Evolutionary conservation across 2,113 vertebrate species (phyloP).

Genomic region (Ameiurus melas): DNA sequence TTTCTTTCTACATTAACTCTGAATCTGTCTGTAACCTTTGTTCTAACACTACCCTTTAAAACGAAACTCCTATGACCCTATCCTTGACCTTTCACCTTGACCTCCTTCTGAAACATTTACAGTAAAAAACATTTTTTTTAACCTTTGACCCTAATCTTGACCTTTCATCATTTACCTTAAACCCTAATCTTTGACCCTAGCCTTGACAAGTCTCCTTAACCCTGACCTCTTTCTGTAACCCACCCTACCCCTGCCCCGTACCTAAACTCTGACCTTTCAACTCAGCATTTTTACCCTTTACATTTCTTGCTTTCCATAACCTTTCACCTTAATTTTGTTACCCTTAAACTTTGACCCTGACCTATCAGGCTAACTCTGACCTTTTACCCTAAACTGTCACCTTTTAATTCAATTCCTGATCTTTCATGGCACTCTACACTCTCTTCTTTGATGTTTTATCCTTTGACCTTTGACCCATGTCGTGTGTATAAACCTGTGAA

Average conservation of each 20-base stretch:
- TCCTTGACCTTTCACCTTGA: background rate
- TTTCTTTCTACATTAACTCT: background rate
- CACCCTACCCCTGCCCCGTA: no score
- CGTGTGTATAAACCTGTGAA: background rate
- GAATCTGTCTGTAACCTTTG: background rate
- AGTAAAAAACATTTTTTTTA: background rate
- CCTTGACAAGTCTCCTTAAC: background rate
- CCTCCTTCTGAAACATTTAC: background rate
- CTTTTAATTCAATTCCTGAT: background rate
- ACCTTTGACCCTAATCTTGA: background rate
- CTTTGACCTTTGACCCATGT: constrained; percentile 4
- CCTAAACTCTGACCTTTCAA: background rate
- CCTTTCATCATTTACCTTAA: background rate
- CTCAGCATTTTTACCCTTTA: background rate
- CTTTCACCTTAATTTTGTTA: background rate
- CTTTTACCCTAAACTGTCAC: background rate
- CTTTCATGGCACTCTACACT: background rate
- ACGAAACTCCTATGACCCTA: background rate
- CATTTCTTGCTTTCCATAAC: background rate
- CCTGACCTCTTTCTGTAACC: background rate
- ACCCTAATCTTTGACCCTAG: background rate
- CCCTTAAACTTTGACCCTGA: background rate
- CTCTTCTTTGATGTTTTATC: background rate
- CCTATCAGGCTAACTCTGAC: background rate
- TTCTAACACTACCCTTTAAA: background rate